Conservation (phyloP, 1,140 invertebrate genomes). For the Penaeus chinensis region DNA sequence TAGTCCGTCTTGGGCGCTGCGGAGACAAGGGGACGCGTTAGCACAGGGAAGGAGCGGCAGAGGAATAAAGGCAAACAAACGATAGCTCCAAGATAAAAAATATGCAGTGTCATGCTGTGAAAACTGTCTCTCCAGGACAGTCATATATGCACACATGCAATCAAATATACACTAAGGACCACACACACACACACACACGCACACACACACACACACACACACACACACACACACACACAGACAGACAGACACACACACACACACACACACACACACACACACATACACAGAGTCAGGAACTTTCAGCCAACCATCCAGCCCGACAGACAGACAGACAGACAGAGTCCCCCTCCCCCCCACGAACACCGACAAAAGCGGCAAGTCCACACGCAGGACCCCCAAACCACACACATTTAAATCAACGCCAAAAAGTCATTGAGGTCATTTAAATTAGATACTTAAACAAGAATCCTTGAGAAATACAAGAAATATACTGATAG, state of each 20-base stretch:
- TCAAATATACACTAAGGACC: conserved; percentile 6
- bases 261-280: not conserved
- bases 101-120: conserved; percentile 2
- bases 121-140: not conserved
- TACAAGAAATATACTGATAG: conserved; percentile 29
- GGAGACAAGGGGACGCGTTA: not conserved
- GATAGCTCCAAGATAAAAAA: not conserved
- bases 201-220: not conserved
- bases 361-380: no score
- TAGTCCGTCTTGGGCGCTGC: conserved; percentile 66
- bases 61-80: not conserved
- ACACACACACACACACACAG: no score
- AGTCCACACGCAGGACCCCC: no score
- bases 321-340: no score
- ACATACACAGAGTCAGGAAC: no score
- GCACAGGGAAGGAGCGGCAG: no score
- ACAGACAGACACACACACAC: not conserved
- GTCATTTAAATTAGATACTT: conserved; percentile 35
- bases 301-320: no score
- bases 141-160: conserved; percentile 14
- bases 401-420: no score
- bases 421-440: not conserved
- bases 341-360: no score
- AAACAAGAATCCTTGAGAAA: conserved; percentile 47
- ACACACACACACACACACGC: conserved; percentile 16